A percentile compares a stretch with the other conserved stretches of the same genome.
Conservation (phyloP, 2,888 invertebrate genomes). For the Dione vanillae region DNA sequence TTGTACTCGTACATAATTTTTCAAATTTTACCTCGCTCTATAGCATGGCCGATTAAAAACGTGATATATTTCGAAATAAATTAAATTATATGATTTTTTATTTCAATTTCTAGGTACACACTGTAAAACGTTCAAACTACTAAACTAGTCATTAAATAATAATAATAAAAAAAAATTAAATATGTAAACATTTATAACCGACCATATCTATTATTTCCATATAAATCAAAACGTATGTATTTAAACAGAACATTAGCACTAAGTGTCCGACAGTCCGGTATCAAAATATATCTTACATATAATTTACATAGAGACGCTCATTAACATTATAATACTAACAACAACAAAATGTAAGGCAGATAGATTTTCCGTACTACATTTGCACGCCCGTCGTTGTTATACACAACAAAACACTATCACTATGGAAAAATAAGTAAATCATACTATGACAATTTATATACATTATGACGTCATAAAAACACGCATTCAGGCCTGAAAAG, state of each 20-base stretch:
- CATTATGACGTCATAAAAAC: no score
- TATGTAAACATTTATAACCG: background rate
- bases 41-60: constrained; percentile 13
- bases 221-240: constrained; percentile 8
- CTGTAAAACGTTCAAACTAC: no score
- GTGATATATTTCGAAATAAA: background rate
- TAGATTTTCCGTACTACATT: constrained; percentile 14
- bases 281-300: constrained; percentile 35
- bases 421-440: no score
- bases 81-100: background rate
- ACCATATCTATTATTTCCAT: background rate
- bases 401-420: background rate
- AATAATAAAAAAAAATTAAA: no score
- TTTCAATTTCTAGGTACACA: background rate
- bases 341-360: constrained; percentile 37
- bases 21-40: constrained; percentile 11
- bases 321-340: constrained; percentile 35
- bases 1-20: constrained; percentile 53
- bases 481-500: no score
- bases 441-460: no score
- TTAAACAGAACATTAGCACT: constrained; percentile 11
- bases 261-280: constrained; percentile 15
- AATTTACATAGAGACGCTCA: constrained; percentile 33
- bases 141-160: no score
- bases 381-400: background rate